These are phyloP conservation scores for Pollenia labialis DNA, from an alignment of 2,888 invertebrate species.

Conservation along the genomic window DNA sequence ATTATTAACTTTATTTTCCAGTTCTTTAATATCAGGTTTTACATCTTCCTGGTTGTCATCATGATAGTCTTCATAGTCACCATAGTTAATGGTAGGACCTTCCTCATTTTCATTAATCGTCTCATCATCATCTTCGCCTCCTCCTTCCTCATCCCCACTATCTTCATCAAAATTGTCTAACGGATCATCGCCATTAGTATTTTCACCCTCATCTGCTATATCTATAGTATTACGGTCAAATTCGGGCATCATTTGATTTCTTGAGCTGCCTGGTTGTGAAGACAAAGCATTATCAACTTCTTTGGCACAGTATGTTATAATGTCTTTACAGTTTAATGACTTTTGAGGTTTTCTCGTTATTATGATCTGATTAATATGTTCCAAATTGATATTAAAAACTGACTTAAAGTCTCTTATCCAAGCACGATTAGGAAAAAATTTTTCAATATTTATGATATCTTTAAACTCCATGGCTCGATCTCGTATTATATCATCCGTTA, in stretches of 20 bases:
- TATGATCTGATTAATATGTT: slow-evolving; percentile 68
- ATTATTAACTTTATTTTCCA: slow-evolving; percentile 53
- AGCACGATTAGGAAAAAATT: slow-evolving; percentile 75
- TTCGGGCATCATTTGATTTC: slow-evolving; percentile 62
- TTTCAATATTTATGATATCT: slow-evolving; percentile 74
- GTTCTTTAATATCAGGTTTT: slow-evolving; percentile 64
- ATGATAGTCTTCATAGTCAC: slow-evolving; percentile 71
- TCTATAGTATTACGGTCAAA: slow-evolving; percentile 31
- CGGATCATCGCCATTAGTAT: slow-evolving; percentile 59
- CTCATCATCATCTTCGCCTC: slow-evolving; percentile 50
- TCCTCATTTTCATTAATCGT: slow-evolving; percentile 74
- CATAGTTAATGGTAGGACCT: slow-evolving; percentile 74
- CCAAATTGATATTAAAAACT: slow-evolving; percentile 74
- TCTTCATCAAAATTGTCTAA: slow-evolving; percentile 56
- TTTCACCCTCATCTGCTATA: slow-evolving; percentile 33
- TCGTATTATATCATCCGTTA: slow-evolving; percentile 72
- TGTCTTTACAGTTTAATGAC: slow-evolving; percentile 73
- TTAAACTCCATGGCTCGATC: slow-evolving; percentile 74
- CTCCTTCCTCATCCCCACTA: slow-evolving; percentile 29
- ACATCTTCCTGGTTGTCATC: slow-evolving; percentile 63
- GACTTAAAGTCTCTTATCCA: slow-evolving; percentile 76
- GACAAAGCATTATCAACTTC: slow-evolving; percentile 72
- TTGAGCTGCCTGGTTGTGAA: slow-evolving; percentile 54
- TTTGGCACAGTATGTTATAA: slow-evolving; percentile 74
- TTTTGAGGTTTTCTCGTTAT: slow-evolving; percentile 71